Conservation (phyloP, 1,140 invertebrate genomes). For the Penaeus indicus region DNA sequence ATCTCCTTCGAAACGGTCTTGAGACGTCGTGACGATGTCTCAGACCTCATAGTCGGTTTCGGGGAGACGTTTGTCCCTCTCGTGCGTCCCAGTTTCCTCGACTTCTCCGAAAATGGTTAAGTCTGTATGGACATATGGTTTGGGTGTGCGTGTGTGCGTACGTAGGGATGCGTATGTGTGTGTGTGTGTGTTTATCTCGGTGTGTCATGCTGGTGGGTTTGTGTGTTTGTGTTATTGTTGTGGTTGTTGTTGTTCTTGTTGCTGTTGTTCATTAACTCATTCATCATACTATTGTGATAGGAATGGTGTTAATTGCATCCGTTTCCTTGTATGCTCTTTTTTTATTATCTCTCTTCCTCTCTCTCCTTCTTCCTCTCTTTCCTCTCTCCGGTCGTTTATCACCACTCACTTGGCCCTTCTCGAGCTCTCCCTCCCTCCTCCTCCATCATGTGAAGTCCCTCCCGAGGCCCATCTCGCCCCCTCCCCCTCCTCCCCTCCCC, state of each 20-base stretch:
- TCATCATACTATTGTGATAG: background rate
- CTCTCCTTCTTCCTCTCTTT: background rate
- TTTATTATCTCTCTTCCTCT: background rate
- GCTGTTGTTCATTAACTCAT: no score
- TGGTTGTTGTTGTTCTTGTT: background rate
- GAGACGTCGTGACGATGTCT: no score
- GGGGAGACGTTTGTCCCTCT: no score
- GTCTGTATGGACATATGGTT: constrained; percentile 10
- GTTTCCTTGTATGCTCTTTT: background rate
- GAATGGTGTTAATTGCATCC: constrained; percentile 2
- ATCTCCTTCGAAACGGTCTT: no score
- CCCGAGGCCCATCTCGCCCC: background rate
- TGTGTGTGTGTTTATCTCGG: constrained; percentile 9
- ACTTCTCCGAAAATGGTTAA: background rate
- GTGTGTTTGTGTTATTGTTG: background rate
- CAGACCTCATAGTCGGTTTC: no score
- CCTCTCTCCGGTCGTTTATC: background rate
- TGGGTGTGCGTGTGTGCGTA: constrained; percentile 19
- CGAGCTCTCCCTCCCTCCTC: background rate
- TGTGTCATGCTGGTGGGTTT: background rate
- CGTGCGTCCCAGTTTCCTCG: background rate
- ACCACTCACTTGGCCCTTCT: background rate
- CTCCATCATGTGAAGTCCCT: background rate
- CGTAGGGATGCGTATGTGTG: constrained; percentile 1
- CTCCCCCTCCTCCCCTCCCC: background rate